Conservation (phyloP, 2,113 vertebrate species). For the Bubo blakistoni region DNA sequence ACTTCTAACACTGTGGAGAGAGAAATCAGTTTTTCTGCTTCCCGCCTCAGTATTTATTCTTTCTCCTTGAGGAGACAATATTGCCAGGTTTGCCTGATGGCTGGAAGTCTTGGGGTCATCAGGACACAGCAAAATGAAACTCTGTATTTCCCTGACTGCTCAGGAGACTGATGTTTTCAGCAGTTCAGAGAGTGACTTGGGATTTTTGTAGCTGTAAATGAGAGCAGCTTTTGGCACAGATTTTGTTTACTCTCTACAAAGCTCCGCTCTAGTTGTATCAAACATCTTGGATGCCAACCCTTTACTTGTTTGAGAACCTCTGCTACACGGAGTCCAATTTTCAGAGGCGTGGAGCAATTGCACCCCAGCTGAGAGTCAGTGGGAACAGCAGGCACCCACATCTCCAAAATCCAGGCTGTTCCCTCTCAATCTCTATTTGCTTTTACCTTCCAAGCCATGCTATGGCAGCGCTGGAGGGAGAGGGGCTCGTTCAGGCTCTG, state of each 20-base stretch:
- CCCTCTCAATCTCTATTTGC: background rate
- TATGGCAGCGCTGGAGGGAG: background rate
- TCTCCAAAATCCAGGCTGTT: background rate
- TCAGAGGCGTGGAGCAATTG: background rate
- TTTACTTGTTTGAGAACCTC: background rate
- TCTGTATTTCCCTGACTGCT: background rate
- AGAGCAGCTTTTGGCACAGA: conserved; percentile 32
- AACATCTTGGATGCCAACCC: background rate
- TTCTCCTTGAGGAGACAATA: background rate
- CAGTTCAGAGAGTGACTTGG: background rate
- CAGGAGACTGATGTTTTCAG: background rate
- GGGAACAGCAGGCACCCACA: background rate
- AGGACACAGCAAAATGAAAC: background rate
- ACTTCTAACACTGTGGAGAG: background rate
- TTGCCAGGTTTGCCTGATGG: background rate
- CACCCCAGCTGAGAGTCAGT: background rate
- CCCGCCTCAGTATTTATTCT: background rate
- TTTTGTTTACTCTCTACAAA: background rate
- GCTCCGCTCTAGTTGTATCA: background rate
- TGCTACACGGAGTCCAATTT: background rate
- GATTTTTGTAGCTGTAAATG: conserved; percentile 29
- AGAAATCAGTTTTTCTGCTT: background rate
- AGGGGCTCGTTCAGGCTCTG: background rate
- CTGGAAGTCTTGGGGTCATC: background rate
- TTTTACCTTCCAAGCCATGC: background rate